A percentile compares a stretch with the other conserved stretches of the same genome.
phyloP scores from a whole-genome alignment of 2,797 vertebrate species.

The Periophthalmus magnuspinnatus region DNA sequence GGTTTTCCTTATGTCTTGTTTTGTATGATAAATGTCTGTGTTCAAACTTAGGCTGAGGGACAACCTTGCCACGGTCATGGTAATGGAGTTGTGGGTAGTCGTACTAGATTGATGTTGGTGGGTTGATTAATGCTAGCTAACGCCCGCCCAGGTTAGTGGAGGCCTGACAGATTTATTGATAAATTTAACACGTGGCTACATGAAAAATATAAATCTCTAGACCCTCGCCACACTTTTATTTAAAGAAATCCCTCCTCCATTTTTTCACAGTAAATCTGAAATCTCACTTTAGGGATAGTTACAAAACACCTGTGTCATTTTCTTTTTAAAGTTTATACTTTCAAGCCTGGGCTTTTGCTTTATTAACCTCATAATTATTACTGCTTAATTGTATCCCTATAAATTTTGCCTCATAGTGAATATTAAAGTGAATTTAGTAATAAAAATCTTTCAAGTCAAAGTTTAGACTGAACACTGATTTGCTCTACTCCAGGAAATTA shows the following conservation, averaged over 20 bases:
- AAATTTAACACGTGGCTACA: slow-evolving; percentile 71
- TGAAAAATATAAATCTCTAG: slow-evolving; percentile 73
- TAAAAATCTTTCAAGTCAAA: too few relatives aligned
- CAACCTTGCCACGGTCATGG: slow-evolving; percentile 60
- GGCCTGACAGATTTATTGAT: slow-evolving; percentile 76
- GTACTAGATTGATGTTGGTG: slow-evolving; percentile 67
- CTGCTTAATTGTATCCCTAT: neutral
- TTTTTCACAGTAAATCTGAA: slow-evolving; percentile 58
- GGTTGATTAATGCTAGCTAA: slow-evolving; percentile 70
- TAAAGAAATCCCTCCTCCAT: slow-evolving; percentile 33
- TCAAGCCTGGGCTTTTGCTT: slow-evolving; percentile 10
- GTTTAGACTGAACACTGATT: neutral
- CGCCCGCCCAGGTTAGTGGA: slow-evolving; percentile 70
- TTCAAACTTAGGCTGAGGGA: slow-evolving; percentile 61
- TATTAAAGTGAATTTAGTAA: slow-evolving; percentile 22
- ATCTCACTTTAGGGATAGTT: neutral
- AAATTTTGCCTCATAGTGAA: slow-evolving; percentile 3
- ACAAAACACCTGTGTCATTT: slow-evolving; percentile 18
- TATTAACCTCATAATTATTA: too few relatives aligned
- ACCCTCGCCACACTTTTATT: slow-evolving; percentile 27
- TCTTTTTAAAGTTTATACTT: slow-evolving; percentile 6
- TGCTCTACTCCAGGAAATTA: slow-evolving; percentile 46
- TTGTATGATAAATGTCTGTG: slow-evolving; percentile 40
- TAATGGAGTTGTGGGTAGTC: slow-evolving; percentile 60
- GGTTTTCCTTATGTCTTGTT: slow-evolving; percentile 44